phyloP scores from a whole-genome alignment of 2,113 vertebrate genomes.

The Heterochromis multidens region DNA sequence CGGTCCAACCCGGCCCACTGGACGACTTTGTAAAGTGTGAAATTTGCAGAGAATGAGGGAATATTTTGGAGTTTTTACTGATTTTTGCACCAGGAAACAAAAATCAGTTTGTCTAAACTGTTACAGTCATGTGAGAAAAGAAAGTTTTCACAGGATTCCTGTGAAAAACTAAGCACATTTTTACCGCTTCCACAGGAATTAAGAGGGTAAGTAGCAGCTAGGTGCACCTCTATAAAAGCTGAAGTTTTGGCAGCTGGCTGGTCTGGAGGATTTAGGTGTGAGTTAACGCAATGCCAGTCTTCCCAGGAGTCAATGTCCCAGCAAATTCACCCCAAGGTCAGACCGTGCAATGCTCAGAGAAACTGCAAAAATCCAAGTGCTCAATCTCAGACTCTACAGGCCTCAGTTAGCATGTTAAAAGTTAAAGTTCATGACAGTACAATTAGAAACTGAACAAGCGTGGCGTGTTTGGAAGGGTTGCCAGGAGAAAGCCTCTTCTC shows the following conservation, averaged over 20 bases:
- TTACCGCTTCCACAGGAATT: no score
- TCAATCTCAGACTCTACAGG: not conserved
- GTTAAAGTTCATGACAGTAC: not conserved
- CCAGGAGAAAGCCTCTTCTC: not conserved
- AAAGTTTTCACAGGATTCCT: not conserved
- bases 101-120: accelerated
- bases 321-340: not conserved
- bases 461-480: accelerated
- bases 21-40: not conserved
- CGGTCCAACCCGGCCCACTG: not conserved
- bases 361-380: accelerated
- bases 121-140: not conserved
- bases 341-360: accelerated
- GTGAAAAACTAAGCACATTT: no score
- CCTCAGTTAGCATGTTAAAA: not conserved
- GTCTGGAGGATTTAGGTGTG: not conserved
- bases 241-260: not conserved
- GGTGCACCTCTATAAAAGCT: not conserved
- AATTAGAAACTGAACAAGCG: not conserved
- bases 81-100: not conserved
- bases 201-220: not conserved
- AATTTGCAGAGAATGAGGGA: not conserved
- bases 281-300: not conserved
- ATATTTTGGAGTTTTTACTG: not conserved
- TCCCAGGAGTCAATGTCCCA: not conserved